Percentiles rank a stretch among this genome's conserved stretches.
phyloP scores from a whole-genome alignment of 1,140 invertebrate species.

The Lepeophtheirus salmonis region DNA sequence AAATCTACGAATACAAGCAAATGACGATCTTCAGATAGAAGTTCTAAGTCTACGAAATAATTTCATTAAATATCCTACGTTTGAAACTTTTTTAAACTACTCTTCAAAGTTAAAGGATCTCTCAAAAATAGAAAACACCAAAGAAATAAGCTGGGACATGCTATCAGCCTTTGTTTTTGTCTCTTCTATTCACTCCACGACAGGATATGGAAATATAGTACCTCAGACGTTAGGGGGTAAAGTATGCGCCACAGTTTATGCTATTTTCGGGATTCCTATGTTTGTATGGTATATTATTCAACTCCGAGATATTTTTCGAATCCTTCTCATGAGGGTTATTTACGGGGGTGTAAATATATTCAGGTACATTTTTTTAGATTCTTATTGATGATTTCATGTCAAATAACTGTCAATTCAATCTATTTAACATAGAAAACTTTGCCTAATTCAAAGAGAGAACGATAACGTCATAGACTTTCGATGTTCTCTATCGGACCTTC shows the following conservation, averaged over 20 bases:
- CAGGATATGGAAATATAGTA: not conserved
- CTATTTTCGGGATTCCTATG: not conserved
- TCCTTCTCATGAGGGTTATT: no score
- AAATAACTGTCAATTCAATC: no score
- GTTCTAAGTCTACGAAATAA: not conserved
- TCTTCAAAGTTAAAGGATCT: not conserved
- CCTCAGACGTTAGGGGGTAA: not conserved
- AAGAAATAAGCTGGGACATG: not conserved
- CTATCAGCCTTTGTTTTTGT: conserved; percentile 16
- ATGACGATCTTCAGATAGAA: not conserved
- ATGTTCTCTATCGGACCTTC: no score
- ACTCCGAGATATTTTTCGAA: not conserved
- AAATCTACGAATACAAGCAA: not conserved
- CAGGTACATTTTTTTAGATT: no score
- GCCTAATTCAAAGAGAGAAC: no score
- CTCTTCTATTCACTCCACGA: conserved; percentile 10
- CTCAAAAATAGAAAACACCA: not conserved
- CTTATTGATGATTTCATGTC: no score
- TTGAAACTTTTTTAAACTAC: not conserved
- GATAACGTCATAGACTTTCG: no score
- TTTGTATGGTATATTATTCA: conserved; percentile 9
- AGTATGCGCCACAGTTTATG: not conserved
- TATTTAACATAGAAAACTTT: no score
- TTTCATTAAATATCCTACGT: not conserved
- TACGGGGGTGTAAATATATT: no score